Evolutionary conservation across 2,888 invertebrate species (phyloP).

Genomic region (Polymixis lichenea): DNA sequence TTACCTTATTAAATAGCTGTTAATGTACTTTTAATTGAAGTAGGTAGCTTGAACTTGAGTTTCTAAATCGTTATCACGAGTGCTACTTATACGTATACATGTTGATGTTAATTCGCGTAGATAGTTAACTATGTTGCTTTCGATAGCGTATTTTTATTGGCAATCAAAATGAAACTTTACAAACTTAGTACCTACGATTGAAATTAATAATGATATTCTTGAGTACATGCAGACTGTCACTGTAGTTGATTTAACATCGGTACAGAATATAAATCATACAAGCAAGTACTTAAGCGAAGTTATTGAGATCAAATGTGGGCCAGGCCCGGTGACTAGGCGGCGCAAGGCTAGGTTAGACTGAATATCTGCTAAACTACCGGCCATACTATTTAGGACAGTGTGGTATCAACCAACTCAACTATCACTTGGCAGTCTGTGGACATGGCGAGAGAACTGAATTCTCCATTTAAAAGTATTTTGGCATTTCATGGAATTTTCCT

Average conservation of each 20-base stretch:
- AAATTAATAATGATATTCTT: slow-evolving; percentile 57
- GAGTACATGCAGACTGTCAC: slow-evolving; percentile 55
- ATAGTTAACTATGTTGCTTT: slow-evolving; percentile 13
- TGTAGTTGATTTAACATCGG: slow-evolving; percentile 60
- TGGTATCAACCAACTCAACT: slow-evolving; percentile 67
- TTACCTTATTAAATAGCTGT: slow-evolving; percentile 29
- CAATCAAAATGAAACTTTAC: slow-evolving; percentile 40
- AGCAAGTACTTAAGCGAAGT: slow-evolving; percentile 46
- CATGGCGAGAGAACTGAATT: slow-evolving; percentile 27
- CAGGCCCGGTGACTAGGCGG: slow-evolving; percentile 67
- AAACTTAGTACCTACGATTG: slow-evolving; percentile 35
- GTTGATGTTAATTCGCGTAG: slow-evolving; percentile 32
- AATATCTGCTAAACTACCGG: slow-evolving; percentile 65
- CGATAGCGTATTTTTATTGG: slow-evolving; percentile 47
- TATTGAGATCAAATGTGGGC: slow-evolving; percentile 73
- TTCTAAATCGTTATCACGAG: slow-evolving; percentile 45
- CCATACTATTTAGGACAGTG: slow-evolving; percentile 68
- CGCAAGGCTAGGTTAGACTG: slow-evolving; percentile 70
- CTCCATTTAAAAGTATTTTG: slow-evolving; percentile 20
- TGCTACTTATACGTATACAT: background rate
- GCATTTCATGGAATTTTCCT: slow-evolving; percentile 19
- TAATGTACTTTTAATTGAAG: slow-evolving; percentile 44
- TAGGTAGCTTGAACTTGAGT: slow-evolving; percentile 46
- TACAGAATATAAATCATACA: slow-evolving; percentile 59
- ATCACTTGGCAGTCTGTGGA: slow-evolving; percentile 56